A percentile compares a stretch with the other conserved stretches of the same genome.
Conservation (phyloP, 2,888 invertebrate genomes). For the Temnothorax ravouxi region DNA sequence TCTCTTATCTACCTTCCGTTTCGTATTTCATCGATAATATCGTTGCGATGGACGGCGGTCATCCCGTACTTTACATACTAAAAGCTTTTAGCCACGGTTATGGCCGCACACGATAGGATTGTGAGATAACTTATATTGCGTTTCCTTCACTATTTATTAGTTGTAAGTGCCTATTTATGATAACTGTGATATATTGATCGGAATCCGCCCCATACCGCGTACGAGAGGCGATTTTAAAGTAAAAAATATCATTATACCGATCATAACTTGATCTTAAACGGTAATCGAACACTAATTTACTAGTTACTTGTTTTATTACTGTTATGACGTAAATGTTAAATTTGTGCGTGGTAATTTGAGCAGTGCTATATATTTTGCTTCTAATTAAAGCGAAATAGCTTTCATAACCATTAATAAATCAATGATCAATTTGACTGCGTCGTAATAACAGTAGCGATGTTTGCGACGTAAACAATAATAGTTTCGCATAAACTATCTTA, state of each 20-base stretch:
- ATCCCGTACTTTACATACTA: constrained; percentile 66
- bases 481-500: background rate
- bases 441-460: constrained; percentile 23
- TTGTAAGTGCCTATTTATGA: constrained; percentile 56
- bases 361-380: constrained; percentile 33
- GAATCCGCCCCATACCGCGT: constrained; percentile 29
- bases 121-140: constrained; percentile 53
- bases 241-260: constrained; percentile 3
- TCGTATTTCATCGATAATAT: constrained; percentile 70
- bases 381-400: constrained; percentile 38
- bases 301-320: constrained; percentile 13
- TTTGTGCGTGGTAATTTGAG: constrained; percentile 23
- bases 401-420: constrained; percentile 52
- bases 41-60: constrained; percentile 62
- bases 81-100: constrained; percentile 62
- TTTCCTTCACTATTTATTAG: constrained; percentile 59
- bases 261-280: background rate
- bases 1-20: constrained; percentile 35
- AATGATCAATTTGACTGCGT: constrained; percentile 36
- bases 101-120: constrained; percentile 37
- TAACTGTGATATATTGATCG: constrained; percentile 44
- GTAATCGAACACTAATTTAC: constrained; percentile 31
- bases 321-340: constrained; percentile 12
- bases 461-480: constrained; percentile 24
- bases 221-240: constrained; percentile 1